Evolutionary conservation across 2,888 invertebrate genomes (phyloP).

Genomic region (Xestia rhomboidea): DNA sequence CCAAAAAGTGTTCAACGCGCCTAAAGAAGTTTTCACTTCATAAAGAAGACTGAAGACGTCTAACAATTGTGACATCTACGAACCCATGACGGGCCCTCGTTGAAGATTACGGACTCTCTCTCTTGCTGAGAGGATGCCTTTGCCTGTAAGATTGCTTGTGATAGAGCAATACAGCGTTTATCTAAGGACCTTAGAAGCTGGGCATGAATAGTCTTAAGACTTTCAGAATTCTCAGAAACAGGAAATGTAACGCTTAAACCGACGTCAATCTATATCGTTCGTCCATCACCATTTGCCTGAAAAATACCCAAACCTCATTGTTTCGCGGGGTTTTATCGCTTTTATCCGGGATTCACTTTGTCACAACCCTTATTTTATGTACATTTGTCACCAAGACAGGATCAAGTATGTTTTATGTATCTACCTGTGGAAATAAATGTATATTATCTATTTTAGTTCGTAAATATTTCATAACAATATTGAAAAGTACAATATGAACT

Average conservation of each 20-base stretch:
- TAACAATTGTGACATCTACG: neutral
- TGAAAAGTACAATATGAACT: neutral
- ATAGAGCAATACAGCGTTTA: neutral
- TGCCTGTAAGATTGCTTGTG: neutral
- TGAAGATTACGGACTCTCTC: no score
- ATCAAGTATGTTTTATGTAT: neutral
- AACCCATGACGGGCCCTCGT: no score
- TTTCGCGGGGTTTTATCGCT: slow-evolving; percentile 25
- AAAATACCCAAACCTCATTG: slow-evolving; percentile 4
- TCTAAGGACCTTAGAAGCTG: neutral
- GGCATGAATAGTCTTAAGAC: neutral
- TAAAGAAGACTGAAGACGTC: neutral
- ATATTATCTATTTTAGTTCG: neutral
- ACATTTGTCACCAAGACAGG: slow-evolving; percentile 23
- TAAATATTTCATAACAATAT: slow-evolving; percentile 2
- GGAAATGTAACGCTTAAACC: neutral
- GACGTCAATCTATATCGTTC: slow-evolving; percentile 25
- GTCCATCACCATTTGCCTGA: slow-evolving; percentile 10
- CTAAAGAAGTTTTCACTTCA: no score
- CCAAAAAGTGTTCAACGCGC: no score
- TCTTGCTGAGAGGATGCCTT: neutral
- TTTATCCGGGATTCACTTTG: slow-evolving; percentile 11
- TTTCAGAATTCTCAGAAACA: neutral
- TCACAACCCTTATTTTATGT: slow-evolving; percentile 17
- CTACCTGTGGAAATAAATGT: neutral